A percentile compares a stretch with the other conserved stretches of the same genome.
phyloP scores from a whole-genome alignment of 2,113 vertebrate species.

The Patagioenas fasciata region DNA sequence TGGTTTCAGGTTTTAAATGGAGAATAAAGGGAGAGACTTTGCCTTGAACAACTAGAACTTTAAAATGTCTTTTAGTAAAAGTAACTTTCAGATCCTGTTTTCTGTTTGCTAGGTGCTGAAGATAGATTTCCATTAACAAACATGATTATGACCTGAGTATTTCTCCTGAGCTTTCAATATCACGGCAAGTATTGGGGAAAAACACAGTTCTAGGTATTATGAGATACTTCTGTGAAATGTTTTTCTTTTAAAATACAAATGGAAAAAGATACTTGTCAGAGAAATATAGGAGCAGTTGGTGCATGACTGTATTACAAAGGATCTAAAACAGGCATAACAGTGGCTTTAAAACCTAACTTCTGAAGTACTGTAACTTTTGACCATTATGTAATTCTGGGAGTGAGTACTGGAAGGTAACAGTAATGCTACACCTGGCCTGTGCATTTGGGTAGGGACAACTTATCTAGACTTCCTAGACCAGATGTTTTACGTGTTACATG shows the following conservation, averaged over 20 bases:
- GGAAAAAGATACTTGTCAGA: neutral
- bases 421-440: neutral
- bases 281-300: neutral
- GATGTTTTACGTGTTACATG: neutral
- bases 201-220: neutral
- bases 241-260: neutral
- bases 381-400: neutral
- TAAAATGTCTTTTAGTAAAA: neutral
- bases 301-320: neutral
- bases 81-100: neutral
- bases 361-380: neutral
- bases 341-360: neutral
- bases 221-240: neutral
- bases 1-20: neutral
- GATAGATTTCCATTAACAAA: neutral
- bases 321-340: neutral
- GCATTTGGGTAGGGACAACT: neutral
- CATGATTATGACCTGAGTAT: neutral
- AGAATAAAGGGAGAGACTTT: neutral
- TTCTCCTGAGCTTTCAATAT: neutral
- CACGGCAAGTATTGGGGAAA: neutral
- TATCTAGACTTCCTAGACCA: neutral
- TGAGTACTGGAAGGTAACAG: neutral
- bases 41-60: neutral
- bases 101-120: neutral